Percentiles rank a stretch among this genome's conserved stretches.
Evolutionary conservation across 2,888 invertebrate species (phyloP).

Genomic region (Uloborus plumipes): DNA sequence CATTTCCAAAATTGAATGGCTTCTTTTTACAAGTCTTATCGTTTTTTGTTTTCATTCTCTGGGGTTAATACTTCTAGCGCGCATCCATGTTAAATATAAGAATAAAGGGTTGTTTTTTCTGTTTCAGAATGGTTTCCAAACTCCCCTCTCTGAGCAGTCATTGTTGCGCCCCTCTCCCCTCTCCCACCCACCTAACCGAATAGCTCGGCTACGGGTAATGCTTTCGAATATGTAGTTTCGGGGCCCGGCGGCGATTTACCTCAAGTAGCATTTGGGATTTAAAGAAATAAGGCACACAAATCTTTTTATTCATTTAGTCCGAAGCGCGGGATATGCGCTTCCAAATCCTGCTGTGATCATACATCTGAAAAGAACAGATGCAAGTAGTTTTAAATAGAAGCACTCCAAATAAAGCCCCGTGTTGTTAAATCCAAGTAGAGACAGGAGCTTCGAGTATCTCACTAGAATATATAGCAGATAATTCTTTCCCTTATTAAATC

Average conservation of each 20-base stretch:
- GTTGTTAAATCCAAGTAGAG: not conserved
- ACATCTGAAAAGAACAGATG: constrained; percentile 31
- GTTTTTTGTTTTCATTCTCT: constrained; percentile 10
- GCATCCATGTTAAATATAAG: constrained; percentile 38
- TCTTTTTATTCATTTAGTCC: constrained; percentile 58
- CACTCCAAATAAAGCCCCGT: constrained; percentile 10
- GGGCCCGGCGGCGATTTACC: constrained; percentile 35
- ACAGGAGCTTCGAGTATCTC: constrained; percentile 6
- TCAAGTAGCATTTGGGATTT: constrained; percentile 48
- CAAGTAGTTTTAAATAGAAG: constrained; percentile 34
- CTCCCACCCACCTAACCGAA: constrained; percentile 8
- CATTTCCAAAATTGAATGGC: constrained; percentile 62
- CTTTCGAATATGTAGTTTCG: constrained; percentile 52
- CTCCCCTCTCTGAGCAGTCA: constrained; percentile 12
- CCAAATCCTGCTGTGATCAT: constrained; percentile 22
- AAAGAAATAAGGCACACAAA: constrained; percentile 54
- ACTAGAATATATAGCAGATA: constrained; percentile 50
- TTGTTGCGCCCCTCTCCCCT: not conserved
- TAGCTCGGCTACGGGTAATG: constrained; percentile 32
- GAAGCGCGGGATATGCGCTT: constrained; percentile 8
- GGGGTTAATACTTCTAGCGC: constrained; percentile 31
- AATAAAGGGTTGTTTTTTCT: constrained; percentile 17
- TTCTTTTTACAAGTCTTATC: constrained; percentile 14
- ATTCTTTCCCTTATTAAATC: constrained; percentile 35
- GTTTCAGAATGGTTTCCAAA: not conserved